Conservation (phyloP, 2,797 vertebrate species). For the Microctenopoma lineatum region DNA sequence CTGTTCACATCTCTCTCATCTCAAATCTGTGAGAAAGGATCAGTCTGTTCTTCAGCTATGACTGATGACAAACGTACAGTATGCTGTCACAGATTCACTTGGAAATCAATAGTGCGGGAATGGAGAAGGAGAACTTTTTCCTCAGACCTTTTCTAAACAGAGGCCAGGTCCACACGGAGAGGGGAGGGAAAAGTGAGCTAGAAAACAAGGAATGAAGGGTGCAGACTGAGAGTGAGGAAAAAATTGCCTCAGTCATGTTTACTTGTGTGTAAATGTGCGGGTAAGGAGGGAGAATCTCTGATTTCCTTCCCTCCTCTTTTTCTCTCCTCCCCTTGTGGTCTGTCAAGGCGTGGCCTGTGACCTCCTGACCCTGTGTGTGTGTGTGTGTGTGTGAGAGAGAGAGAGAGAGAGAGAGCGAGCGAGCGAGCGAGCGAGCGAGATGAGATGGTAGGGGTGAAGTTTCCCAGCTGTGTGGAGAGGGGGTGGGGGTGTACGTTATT, state of each 20-base stretch:
- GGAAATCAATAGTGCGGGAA: conserved; percentile 17
- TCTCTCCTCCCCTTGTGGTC: conserved; percentile 66
- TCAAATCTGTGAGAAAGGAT: conserved; percentile 51
- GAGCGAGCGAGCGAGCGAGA: conserved; percentile 22
- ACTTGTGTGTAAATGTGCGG: conserved; percentile 71
- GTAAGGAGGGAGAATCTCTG: conserved; percentile 69
- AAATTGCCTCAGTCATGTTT: conserved; percentile 72
- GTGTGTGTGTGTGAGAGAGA: conserved; percentile 32
- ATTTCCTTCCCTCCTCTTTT: conserved; percentile 66
- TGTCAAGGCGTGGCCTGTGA: conserved; percentile 76
- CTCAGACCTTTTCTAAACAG: conserved; percentile 32
- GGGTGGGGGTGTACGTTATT: conserved; percentile 69
- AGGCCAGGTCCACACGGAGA: background rate
- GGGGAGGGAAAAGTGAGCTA: conserved; percentile 31
- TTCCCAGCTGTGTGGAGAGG: conserved; percentile 77
- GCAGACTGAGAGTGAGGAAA: conserved; percentile 45
- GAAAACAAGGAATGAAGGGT: conserved; percentile 30
- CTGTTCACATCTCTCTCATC: conserved; percentile 58
- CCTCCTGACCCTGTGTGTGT: conserved; percentile 70
- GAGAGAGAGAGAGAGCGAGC: conserved; percentile 27
- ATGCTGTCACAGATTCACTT: conserved; percentile 18
- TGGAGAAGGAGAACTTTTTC: conserved; percentile 3
- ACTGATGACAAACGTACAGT: conserved; percentile 27
- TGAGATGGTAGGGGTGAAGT: conserved; percentile 69
- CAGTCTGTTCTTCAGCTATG: conserved; percentile 53